Evolutionary conservation across 2,113 vertebrate genomes (phyloP).

Genomic region (Hippoglossus stenolepis): DNA sequence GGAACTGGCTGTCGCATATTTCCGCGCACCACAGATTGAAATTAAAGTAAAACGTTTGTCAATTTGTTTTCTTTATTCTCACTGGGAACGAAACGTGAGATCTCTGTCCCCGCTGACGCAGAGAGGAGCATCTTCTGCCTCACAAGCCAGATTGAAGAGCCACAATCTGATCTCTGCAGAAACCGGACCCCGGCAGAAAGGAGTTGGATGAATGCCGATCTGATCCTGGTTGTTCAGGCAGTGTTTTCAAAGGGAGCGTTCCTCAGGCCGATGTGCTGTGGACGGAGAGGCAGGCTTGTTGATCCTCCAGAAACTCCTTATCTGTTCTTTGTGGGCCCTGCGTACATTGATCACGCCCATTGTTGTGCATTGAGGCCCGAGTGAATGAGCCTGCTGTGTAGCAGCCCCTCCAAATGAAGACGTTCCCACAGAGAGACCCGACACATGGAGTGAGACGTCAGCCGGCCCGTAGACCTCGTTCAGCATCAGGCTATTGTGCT

Average conservation of each 20-base stretch:
- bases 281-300: constrained; percentile 50
- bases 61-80: too few species aligned
- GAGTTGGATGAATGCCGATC: constrained; percentile 36
- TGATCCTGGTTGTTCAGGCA: constrained; percentile 42
- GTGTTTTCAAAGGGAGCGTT: constrained; percentile 23
- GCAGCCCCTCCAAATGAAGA: constrained; percentile 58
- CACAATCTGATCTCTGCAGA: too few species aligned
- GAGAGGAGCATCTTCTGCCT: too few species aligned
- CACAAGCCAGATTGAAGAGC: too few species aligned
- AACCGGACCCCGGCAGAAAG: too few species aligned
- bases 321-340: constrained; percentile 64
- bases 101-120: too few species aligned
- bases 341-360: constrained; percentile 59
- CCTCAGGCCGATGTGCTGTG: constrained; percentile 10
- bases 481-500: neutral
- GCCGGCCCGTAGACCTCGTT: neutral
- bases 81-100: too few species aligned
- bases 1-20: neutral
- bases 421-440: constrained; percentile 57
- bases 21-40: neutral
- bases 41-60: neutral
- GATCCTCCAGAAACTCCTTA: constrained; percentile 68
- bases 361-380: constrained; percentile 62
- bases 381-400: constrained; percentile 63
- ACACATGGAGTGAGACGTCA: constrained; percentile 52